Base-by-base conservation (phyloP, 2,888 invertebrate genomes). In the Dioctria linearis region DNA sequence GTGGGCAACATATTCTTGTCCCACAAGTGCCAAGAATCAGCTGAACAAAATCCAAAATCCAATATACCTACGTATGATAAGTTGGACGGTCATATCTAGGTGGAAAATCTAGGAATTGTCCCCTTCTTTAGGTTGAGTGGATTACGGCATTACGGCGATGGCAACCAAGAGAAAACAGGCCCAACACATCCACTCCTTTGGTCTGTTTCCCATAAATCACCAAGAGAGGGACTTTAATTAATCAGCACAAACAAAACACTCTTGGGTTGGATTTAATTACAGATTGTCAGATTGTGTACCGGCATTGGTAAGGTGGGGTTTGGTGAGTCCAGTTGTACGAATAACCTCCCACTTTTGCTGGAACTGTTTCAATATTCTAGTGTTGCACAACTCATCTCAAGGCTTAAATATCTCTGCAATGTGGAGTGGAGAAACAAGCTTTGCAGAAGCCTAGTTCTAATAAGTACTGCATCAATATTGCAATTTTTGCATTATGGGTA, bases 221-320 rank as follows among this genome's bases (percentile, higher is more conserved):
- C 75, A 65, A 80, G 54, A 57, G 57, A 82, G 43, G 73, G 69
- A 80, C 80, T 82, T 82, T 82, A 82, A 82, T 82, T 82, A 82
- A 82, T 82, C 82, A 82, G 79, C 80, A 81, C 79, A 80, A 82
- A 67, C 81, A 81, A 75, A 78, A 82, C 78, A 80, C 81, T 76
- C 81, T 82, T 78, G 82, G 63, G 79, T 80, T 80, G 82, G 81
- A 82, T 82, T 82, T 82, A 82, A 81, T 82, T 82, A 81, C 79
- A 82, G 82, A 82, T 82, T 82, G 81, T 80, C 76, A 76, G 76
- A 76, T 76, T 76, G 63, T 76, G 49, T 63, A 43, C 46, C 57
- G 76, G 82, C 67, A 79, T 49, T 63, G 66, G 75, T 65, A 51
- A 76, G 69, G 76, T 78, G 69, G 76, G 79, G 76, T 61, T 63